phyloP scores from a whole-genome alignment of 2,113 vertebrate species.

The Ciconia boyciana region DNA sequence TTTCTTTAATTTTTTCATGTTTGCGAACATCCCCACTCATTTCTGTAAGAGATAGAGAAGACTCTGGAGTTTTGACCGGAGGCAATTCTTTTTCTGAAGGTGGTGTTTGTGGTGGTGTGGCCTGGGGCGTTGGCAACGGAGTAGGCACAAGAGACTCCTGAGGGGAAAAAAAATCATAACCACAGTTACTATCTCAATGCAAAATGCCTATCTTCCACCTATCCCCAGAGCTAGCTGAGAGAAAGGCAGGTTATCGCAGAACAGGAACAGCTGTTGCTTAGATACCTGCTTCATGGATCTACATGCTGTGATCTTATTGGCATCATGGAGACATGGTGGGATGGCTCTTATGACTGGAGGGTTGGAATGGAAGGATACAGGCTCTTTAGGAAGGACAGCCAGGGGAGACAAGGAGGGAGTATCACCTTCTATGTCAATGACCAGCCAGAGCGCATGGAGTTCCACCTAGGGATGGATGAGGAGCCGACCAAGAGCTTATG shows the following conservation, averaged over 20 bases:
- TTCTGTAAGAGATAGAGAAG: slow-evolving; percentile 70
- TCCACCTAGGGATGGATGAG: too few species aligned
- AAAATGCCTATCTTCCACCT: background rate
- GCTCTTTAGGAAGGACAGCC: too few species aligned
- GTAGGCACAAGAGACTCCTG: slow-evolving; percentile 68
- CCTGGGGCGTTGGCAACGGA: slow-evolving; percentile 78
- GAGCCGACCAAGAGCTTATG: too few species aligned
- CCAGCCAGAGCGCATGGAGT: too few species aligned
- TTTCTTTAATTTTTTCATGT: slow-evolving; percentile 31
- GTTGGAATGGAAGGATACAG: too few species aligned
- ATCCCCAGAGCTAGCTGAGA: background rate
- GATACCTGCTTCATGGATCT: background rate
- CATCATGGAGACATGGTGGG: too few species aligned
- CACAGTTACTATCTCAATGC: background rate
- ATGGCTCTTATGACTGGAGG: too few species aligned
- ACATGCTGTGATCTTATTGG: too few species aligned
- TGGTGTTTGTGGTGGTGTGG: slow-evolving; percentile 73
- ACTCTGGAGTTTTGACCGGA: slow-evolving; percentile 74
- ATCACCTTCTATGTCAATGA: too few species aligned
- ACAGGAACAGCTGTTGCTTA: background rate
- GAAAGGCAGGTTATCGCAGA: background rate
- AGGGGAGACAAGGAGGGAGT: too few species aligned
- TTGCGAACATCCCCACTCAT: slow-evolving; percentile 1
- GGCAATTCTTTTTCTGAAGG: slow-evolving; percentile 42
- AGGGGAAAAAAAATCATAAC: slow-evolving; percentile 7